Evolutionary conservation across 2,113 vertebrate species (phyloP), one percentile per base, ranked within the genome.

Genomic region (Carassius carassius): DNA sequence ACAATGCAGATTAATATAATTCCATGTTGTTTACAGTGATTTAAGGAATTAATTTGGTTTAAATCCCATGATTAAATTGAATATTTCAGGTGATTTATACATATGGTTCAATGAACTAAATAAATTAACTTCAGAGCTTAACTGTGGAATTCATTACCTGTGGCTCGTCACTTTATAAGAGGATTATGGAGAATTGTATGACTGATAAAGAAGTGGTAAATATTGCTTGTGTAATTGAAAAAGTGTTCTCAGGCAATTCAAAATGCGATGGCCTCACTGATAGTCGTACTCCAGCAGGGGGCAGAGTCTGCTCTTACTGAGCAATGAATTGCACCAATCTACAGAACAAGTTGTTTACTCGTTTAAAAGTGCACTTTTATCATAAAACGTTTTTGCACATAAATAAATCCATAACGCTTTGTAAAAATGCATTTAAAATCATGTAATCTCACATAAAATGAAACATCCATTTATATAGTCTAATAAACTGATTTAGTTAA

Each of bases 251-350:
- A 17, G 73, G 23, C 44, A 17, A 51, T 51, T 76, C 23, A 78
- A 78, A 19, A 78, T 58, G 51, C 6, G 11, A 58, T 23, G 35
- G 41, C 23, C 23, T 81, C 41, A 69, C 44, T 54, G 3, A 12
- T 10, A 65, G 47, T 21, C 13, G 29, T 23, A 16, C 49, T 37
- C 94, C 94, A 94, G 92, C 90, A 94, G 94, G 88, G 93, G 94
- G 93, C 93, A 94, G 92, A 91, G 79, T 89, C 76, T 87, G 89
- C 80, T 92, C 41, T 91, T 85, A 89, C 90, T 91, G n/a, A 86
- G 89, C 85, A 87, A 70, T 69, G 60, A 84, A 84, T 86, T 87
- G 75, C 56, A 25, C 73, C 88, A 70, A 10, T 17, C 80, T 63
- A 76, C 4, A 69, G 62, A 63, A 65, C 1, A 65, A 10, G 13